These are phyloP conservation scores for Cepaea hortensis DNA, from an alignment of 2,888 invertebrate genomes.

Conservation along the genomic window DNA sequence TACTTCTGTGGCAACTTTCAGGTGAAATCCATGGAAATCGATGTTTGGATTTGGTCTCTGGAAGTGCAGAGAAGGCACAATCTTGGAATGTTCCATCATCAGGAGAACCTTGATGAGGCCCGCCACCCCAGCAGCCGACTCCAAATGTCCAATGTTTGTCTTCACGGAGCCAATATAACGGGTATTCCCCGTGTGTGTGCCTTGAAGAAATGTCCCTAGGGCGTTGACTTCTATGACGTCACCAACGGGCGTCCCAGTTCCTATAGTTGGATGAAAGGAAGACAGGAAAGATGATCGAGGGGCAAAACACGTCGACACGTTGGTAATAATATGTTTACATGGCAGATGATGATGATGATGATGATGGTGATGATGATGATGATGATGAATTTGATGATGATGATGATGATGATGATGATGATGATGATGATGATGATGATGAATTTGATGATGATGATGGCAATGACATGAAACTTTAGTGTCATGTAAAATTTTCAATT, in stretches of 20 bases:
- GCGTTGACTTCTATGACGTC: slow-evolving; percentile 32
- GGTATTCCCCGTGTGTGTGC: not conserved
- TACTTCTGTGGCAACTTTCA: slow-evolving; percentile 57
- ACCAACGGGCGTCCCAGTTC: slow-evolving; percentile 61
- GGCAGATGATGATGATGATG: too few species aligned
- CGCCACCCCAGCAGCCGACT: slow-evolving; percentile 65
- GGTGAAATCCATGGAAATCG: slow-evolving; percentile 52
- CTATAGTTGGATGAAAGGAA: slow-evolving; percentile 37
- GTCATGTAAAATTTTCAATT: too few species aligned
- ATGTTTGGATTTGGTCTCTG: slow-evolving; percentile 59
- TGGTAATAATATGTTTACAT: too few species aligned
- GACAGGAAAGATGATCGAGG: too few species aligned
- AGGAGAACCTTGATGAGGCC: slow-evolving; percentile 64
- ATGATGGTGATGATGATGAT: too few species aligned
- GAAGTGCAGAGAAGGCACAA: slow-evolving; percentile 59
- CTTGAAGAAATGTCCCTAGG: slow-evolving; percentile 54
- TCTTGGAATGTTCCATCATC: slow-evolving; percentile 61
- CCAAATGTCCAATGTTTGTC: slow-evolving; percentile 67
- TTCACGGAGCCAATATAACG: slow-evolving; percentile 64
- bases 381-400: too few species aligned
- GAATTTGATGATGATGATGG: too few species aligned
- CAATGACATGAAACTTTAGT: too few species aligned
- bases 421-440: too few species aligned
- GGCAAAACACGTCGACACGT: too few species aligned
- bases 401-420: too few species aligned